Evolutionary conservation across 2,797 vertebrate genomes (phyloP).

Genomic region (Danio jaintianensis): DNA sequence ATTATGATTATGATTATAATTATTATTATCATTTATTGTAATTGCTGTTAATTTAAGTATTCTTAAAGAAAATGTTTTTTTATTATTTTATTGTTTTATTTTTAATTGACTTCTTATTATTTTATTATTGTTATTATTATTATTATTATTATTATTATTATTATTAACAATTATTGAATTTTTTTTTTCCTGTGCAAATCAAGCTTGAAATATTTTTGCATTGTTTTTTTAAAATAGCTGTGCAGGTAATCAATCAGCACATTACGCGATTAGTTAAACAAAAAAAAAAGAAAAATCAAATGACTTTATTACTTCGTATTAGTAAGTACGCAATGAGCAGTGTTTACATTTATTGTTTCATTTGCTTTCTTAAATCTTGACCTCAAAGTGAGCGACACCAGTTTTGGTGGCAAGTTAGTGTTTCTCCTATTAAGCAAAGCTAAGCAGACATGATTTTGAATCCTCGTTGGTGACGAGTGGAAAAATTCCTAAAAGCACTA

Average conservation of each 20-base stretch:
- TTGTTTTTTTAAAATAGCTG: not conserved
- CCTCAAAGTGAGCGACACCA: not conserved
- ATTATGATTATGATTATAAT: too few species aligned
- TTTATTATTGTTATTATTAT: not conserved
- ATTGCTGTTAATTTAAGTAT: not conserved
- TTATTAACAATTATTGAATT: not conserved
- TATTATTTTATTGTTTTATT: not conserved
- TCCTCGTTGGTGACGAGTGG: conserved; percentile 32
- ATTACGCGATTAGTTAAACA: not conserved
- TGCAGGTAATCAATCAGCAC: not conserved
- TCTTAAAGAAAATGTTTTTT: not conserved
- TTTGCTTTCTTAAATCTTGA: not conserved
- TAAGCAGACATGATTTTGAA: conserved; percentile 29
- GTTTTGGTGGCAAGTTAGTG: not conserved
- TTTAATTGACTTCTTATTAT: not conserved
- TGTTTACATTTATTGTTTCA: too few species aligned
- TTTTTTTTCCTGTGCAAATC: not conserved
- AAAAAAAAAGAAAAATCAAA: not conserved
- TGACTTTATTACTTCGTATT: not conserved
- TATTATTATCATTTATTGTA: not conserved
- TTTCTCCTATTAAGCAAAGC: not conserved
- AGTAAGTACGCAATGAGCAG: not conserved
- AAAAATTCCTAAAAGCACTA: conserved; percentile 50
- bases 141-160: too few species aligned
- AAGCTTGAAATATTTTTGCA: not conserved